Evolutionary conservation across 1,140 invertebrate species (phyloP), one percentile per base, ranked within the genome.

Genomic region (Delia radicum): DNA sequence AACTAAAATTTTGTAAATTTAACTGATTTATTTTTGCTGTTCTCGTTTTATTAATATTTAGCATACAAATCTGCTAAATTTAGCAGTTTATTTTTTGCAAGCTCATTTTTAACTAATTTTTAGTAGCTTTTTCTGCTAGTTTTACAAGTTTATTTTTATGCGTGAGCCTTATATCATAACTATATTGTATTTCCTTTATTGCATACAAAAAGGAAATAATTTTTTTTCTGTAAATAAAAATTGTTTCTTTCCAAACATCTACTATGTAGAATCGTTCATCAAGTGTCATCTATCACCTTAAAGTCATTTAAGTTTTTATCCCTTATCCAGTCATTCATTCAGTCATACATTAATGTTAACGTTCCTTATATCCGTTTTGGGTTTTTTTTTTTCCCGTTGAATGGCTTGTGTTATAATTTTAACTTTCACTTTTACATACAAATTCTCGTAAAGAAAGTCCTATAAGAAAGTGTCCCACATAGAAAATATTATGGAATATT

Each of bases 361-460:
- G 82, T 84, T 80, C 78, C 81, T 81, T 79, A 82, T 82, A 82
- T 84, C 82, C 82, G 82, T 73, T 82, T 81, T 76, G 33, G 65
- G 65, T 82, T 84, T 84, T n/a, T n/a, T n/a, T n/a, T n/a, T n/a
- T 84, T 84, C 82, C 80, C 79, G 78, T 84, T 81, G 78, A 81
- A 78, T 84, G 82, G 75, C 29, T 69, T 33, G 65, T 33, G 29
- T 69, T 21, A 65, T 33, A 33, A 69, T 24, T 21, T 21, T 8
- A 24, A 21, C 21, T 21, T 3, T 55, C 24, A 24, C 3, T 55
- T 55, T 21, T 7, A 55, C 8, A 55, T 5, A 21, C 48, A 21
- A 6, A 8, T n/a, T n/a, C n/a, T n/a, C n/a, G n/a, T 21, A 55
- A 10, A 55, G 21, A 48, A 48, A 48, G 46, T n/a, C n/a, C n/a